phyloP scores from a whole-genome alignment of 2,888 invertebrate species.

The Rambutsinella grinnellia region DNA sequence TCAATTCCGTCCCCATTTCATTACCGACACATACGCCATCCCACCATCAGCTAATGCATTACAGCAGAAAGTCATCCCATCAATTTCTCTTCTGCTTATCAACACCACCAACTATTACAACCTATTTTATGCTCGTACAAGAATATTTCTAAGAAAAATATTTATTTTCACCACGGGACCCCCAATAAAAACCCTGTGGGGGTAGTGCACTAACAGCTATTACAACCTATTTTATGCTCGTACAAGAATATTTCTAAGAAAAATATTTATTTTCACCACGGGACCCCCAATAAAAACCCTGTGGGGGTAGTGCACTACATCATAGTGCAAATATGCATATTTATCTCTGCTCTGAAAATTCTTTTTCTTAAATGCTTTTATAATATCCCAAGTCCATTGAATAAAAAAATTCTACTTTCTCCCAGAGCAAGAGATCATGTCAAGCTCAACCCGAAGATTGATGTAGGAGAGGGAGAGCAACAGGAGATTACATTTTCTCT shows the following conservation, averaged over 20 bases:
- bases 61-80: background rate
- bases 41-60: background rate
- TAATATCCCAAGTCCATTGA: background rate
- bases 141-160: background rate
- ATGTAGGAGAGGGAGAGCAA: slow-evolving; percentile 48
- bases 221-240: no score
- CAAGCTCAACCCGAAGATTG: slow-evolving; percentile 47
- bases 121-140: no score
- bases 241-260: background rate
- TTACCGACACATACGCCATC: slow-evolving; percentile 17
- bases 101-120: no score
- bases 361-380: background rate
- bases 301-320: no score
- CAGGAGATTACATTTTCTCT: slow-evolving; percentile 49
- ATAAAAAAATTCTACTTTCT: no score
- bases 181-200: no score
- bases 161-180: background rate
- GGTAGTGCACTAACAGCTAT: no score
- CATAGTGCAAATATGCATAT: background rate
- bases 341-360: background rate
- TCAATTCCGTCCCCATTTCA: background rate
- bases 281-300: no score
- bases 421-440: slow-evolving; percentile 50
- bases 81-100: background rate
- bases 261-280: background rate